A percentile compares a stretch with the other conserved stretches of the same genome.
Evolutionary conservation across 2,113 vertebrate genomes (phyloP).

Genomic region (Tympanuchus pallidicinctus): DNA sequence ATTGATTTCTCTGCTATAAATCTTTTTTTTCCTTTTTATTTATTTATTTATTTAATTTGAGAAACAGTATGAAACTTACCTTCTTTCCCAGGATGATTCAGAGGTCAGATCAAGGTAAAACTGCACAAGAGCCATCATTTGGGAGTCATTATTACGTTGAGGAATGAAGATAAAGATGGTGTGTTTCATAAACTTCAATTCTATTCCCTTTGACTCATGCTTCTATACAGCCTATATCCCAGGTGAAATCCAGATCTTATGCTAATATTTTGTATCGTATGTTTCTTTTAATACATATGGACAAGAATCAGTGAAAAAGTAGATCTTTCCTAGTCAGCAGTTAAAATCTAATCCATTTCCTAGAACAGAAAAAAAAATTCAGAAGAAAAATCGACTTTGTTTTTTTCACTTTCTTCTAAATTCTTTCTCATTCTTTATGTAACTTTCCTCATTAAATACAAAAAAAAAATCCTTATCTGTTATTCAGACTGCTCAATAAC

Average conservation of each 20-base stretch:
- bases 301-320: background rate
- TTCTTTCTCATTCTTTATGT: background rate
- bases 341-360: background rate
- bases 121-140: background rate
- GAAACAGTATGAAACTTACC: background rate
- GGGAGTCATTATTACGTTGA: background rate
- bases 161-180: background rate
- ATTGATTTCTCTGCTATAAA: background rate
- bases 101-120: background rate
- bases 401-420: background rate
- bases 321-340: background rate
- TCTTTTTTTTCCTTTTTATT: background rate
- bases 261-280: background rate
- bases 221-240: background rate
- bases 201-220: background rate
- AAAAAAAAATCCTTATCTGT: background rate
- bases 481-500: background rate
- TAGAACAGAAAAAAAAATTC: background rate
- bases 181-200: background rate
- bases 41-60: background rate
- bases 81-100: background rate
- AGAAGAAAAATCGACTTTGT: background rate
- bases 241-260: background rate
- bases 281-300: background rate
- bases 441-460: slow-evolving; percentile 8